Base-by-base conservation (phyloP, 2,888 invertebrate species). In the Caenorhabditis sp. region DNA sequence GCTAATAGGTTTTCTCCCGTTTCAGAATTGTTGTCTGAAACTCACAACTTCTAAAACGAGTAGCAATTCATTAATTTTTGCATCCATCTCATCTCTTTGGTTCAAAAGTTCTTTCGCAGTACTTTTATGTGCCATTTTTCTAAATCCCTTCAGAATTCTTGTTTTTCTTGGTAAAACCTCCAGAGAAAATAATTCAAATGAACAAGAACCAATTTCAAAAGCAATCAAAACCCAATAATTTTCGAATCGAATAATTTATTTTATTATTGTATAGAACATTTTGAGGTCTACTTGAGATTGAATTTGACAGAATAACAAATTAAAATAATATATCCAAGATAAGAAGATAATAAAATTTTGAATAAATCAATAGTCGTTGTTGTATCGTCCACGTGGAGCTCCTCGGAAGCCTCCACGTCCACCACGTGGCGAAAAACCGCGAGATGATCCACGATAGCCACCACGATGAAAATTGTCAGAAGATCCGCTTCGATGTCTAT, bases 1-100 rank as follows among this genome's bases (percentile, higher is more conserved):
- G 23, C 7, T 4, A 56, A 25, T 1, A 17, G n/a, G n/a, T 27
- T 56, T 27, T 26, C 5, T 23, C 8, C 8, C 21, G n/a, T 23
- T 23, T 1, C 10, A 67, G 10, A 14, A 20, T 2, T 3, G 1
- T 52, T 17, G 7, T 1, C 3, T 36, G 31, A 25, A 8, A 56
- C 62, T 14, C 59, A 77, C 80, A 31, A 65, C 70, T 52, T 77
- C 74, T 12, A 80, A 38, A 60, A 77, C 70, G 7, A 66, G 27
- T 26, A 69, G 25, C 49, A 69, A 36, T 25, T 69, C 80, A 21
- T 68, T 71, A 8, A 85, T 65, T 38, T 82, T 72, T 21, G 53
- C 54, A 58, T 85, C 85, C 26, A 85, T 69, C 21, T 74, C 77
- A 59, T 85, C 85, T 27, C 83, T 66, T 53, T 84, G 65, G 20